Evolutionary conservation across 2,797 vertebrate genomes (phyloP).

Genomic region (Carcharodon carcharias): DNA sequence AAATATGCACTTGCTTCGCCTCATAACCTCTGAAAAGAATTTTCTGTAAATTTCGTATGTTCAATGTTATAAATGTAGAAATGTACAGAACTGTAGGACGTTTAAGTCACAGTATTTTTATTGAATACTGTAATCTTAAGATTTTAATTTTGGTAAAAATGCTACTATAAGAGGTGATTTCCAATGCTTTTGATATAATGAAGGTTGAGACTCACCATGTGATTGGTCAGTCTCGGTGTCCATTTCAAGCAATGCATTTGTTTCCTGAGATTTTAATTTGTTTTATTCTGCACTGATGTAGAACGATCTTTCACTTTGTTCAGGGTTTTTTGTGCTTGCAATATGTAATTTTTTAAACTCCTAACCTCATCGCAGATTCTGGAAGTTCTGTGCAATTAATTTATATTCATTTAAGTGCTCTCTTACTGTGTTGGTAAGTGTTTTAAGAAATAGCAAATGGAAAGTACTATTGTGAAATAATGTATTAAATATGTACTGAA

Average conservation of each 20-base stretch:
- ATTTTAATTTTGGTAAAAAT: constrained; percentile 34
- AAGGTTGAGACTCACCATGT: not conserved
- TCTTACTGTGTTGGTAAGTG: constrained; percentile 35
- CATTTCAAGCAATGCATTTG: not conserved
- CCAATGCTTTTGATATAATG: not conserved
- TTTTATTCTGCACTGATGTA: constrained; percentile 37
- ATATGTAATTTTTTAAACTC: constrained; percentile 36
- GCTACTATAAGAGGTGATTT: constrained; percentile 15
- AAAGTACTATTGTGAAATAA: constrained; percentile 35
- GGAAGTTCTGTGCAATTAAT: constrained; percentile 37
- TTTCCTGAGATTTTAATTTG: constrained; percentile 31
- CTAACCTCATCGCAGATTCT: constrained; percentile 36
- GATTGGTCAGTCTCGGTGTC: not conserved
- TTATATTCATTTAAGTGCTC: constrained; percentile 38
- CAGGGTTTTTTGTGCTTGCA: constrained; percentile 37
- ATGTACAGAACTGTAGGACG: constrained; percentile 28
- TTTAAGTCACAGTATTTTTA: constrained; percentile 36
- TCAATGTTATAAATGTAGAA: constrained; percentile 33
- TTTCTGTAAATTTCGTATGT: constrained; percentile 22
- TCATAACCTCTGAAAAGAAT: constrained; percentile 3
- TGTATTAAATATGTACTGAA: constrained; percentile 36
- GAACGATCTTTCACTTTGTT: constrained; percentile 36
- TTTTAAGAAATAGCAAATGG: constrained; percentile 30
- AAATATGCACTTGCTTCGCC: constrained; percentile 32
- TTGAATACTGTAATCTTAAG: constrained; percentile 30